These are phyloP conservation scores for Zygogramma bicolorata DNA, from an alignment of 2,888 invertebrate genomes.

Conservation along the genomic window DNA sequence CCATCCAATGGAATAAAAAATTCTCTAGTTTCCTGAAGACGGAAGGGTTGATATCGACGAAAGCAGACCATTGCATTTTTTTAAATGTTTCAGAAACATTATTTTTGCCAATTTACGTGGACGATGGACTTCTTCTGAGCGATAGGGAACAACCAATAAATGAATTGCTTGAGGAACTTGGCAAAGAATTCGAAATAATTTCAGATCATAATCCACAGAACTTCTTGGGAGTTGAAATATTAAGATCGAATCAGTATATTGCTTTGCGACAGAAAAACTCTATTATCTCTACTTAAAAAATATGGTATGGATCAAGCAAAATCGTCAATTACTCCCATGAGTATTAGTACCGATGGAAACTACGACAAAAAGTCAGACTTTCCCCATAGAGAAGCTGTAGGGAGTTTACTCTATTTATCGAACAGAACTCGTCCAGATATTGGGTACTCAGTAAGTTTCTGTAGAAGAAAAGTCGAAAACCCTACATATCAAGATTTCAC, in stretches of 20 bases:
- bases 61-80: no score
- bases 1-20: no score
- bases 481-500: not conserved
- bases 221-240: no score
- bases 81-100: no score
- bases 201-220: conserved; percentile 19
- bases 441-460: no score
- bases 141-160: conserved; percentile 13
- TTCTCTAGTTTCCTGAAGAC: no score
- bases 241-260: no score
- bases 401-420: not conserved
- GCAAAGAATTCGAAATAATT: conserved; percentile 18
- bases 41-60: no score
- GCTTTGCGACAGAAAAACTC: not conserved
- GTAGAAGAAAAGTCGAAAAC: not conserved
- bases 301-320: conserved; percentile 46
- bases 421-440: conserved; percentile 1
- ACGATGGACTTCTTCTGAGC: no score
- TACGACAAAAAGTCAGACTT: not conserved
- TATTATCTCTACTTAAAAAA: conserved; percentile 23
- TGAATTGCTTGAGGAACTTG: conserved; percentile 9
- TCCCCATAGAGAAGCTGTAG: not conserved
- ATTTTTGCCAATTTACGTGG: no score
- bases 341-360: no score
- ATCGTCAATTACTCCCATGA: conserved; percentile 37